Evolutionary conservation across 2,797 vertebrate genomes (phyloP), one percentile per base, ranked within the genome.

Genomic region (Cheirogaleus major): DNA sequence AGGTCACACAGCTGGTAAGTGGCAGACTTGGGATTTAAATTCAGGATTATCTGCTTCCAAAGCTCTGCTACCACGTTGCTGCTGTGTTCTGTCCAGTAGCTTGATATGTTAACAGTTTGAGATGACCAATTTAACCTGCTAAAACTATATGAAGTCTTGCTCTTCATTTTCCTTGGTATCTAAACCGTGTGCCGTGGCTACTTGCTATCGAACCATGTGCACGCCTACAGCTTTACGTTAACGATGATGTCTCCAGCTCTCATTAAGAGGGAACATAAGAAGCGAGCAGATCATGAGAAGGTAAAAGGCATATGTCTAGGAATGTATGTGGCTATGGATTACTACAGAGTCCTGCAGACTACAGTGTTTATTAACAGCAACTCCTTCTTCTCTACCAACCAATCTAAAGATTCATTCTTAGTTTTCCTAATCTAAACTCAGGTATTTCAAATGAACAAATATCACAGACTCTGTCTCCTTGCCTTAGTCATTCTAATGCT

Each of bases 191-290:
- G 59, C 35, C 86, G 69, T 52, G 84, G 79, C 38, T 96, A 76
- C 63, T 87, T 91, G 43, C 73, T 95, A 97, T 82, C 52, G 84
- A 95, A 70, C n/a, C 23, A 76, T 3, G 41, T 41, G 59, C 32
- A 96, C 63, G 84, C 91, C 57, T 93, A 78, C n/a, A 57, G 41
- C 50, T 95, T 70, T 82, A 89, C 57, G 63, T 59, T 76, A 97
- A 89, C 86, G 81, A 30, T 78, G 85, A 30, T 78, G 85, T 94
- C 85, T 87, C 59, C 0, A 72, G 69, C 22, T 96, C 75, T 79
- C 91, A 93, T 90, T 81, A 93, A 95, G 76, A 93, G 50, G 89
- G 82, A 67, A 95, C 48, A 91, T 95, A 91, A 93, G 69, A 32
- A 78, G 41, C 18, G 69, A 81, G 38, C 17, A 81, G 96, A 93